Percentiles rank a stretch among this genome's conserved stretches.
These are phyloP conservation scores for Temnothorax unifasciatus DNA, from an alignment of 2,888 invertebrate species.

Conservation along the genomic window DNA sequence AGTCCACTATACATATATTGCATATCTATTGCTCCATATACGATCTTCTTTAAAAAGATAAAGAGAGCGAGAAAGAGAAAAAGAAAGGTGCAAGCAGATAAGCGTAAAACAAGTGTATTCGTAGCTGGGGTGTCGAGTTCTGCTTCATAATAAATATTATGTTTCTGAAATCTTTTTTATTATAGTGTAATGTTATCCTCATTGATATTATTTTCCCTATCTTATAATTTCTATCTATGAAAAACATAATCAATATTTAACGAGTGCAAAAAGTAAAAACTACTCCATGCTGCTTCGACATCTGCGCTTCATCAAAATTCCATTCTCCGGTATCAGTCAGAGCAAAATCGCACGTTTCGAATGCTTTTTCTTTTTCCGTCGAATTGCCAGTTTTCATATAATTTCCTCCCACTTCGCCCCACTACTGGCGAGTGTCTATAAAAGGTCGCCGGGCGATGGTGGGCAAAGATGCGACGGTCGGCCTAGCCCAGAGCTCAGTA, in stretches of 20 bases:
- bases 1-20: no score
- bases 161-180: no score
- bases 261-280: neutral
- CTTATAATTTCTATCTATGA: neutral
- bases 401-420: conserved; percentile 82
- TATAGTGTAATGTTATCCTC: no score
- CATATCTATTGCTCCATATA: no score
- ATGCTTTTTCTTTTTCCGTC: conserved; percentile 63
- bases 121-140: no score
- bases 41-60: no score
- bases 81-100: no score
- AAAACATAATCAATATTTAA: neutral
- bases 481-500: conserved; percentile 82
- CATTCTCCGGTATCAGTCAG: neutral
- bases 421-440: conserved; percentile 85
- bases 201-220: neutral
- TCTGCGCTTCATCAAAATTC: neutral
- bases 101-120: no score
- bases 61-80: no score
- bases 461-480: conserved; percentile 80
- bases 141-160: no score
- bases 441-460: conserved; percentile 84
- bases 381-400: conserved; percentile 78
- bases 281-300: neutral
- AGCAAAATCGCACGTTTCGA: conserved; percentile 17